Percentiles rank a stretch among this genome's conserved stretches.
phyloP scores from a whole-genome alignment of 2,113 vertebrate species.

The Albula glossodonta region DNA sequence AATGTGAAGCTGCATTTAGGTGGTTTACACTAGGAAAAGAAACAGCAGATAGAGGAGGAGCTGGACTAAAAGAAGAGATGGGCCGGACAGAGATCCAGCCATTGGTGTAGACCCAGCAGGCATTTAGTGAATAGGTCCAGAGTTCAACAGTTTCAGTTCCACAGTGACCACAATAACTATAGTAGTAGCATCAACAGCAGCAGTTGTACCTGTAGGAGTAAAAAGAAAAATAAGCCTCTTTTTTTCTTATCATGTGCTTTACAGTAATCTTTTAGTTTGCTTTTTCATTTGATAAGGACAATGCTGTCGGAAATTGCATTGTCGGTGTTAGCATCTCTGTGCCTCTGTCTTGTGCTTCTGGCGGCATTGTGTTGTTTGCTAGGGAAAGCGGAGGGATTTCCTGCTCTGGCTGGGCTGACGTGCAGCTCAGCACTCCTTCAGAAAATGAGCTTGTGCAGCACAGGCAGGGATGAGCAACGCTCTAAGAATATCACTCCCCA shows the following conservation, averaged over 20 bases:
- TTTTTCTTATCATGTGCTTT: background rate
- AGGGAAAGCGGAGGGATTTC: slow-evolving; percentile 67
- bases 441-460: slow-evolving; percentile 31
- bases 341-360: slow-evolving; percentile 26
- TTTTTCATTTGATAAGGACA: slow-evolving; percentile 6
- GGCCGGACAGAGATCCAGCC: background rate
- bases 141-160: background rate
- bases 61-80: background rate
- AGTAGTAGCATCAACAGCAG: background rate
- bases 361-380: slow-evolving; percentile 56
- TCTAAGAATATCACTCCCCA: slow-evolving; percentile 57
- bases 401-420: slow-evolving; percentile 61
- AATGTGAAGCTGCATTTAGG: too few species aligned
- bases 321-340: slow-evolving; percentile 28
- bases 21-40: background rate
- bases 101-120: background rate
- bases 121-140: background rate
- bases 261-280: background rate
- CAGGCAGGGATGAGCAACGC: slow-evolving; percentile 40
- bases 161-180: background rate
- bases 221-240: background rate
- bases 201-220: background rate
- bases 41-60: background rate
- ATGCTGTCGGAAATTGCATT: background rate
- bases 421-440: slow-evolving; percentile 62